Evolutionary conservation across 2,797 vertebrate genomes (phyloP), one percentile per base, ranked within the genome.

Genomic region (Phaenicophaeus curvirostris): DNA sequence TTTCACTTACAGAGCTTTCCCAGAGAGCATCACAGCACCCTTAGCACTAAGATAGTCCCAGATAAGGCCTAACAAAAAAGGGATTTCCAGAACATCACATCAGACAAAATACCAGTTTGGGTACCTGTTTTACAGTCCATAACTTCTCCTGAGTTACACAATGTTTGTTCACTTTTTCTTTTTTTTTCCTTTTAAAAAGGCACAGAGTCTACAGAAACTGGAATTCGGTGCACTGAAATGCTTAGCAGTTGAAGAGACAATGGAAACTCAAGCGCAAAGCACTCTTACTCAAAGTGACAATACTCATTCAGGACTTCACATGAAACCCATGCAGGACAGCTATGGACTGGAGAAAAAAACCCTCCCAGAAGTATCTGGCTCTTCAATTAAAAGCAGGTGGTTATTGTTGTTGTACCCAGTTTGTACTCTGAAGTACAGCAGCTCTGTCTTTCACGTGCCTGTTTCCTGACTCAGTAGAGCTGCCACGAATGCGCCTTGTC

Each of bases 401-500:
- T 30, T 12, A 13, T 51, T 62, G 57, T 1, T 50, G 23, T 3
- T 46, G n/a, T 20, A 42, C 3, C 6, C n/a, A 9, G 7, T 31
- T 21, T 54, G 53, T 35, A 54, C 21, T 12, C 13, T 3, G 6
- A 89, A 50, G 18, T 10, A 59, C 27, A 63, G 39, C 54, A 71
- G 18, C 20, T 78, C 50, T 50, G 15, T 35, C 72, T 44, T 55
- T 57, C 50, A 54, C 3, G 0, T 68, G 69, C 51, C 69, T 10
- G 15, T 41, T 61, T 50, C 55, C 28, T 27, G 25, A 31, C 53
- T 51, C 84, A 33, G 58, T 3, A 63, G 33, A 35, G 30, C 33
- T 65, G 55, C 55, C 55, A 35, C 0, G 0, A 84, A n/a, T 3
- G 4, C n/a, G 46, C n/a, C 76, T 61, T 39, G 11, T 72, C 46